These are phyloP conservation scores for Charadrius vociferus DNA, from an alignment of 2,113 vertebrate species.

Conservation along the genomic window DNA sequence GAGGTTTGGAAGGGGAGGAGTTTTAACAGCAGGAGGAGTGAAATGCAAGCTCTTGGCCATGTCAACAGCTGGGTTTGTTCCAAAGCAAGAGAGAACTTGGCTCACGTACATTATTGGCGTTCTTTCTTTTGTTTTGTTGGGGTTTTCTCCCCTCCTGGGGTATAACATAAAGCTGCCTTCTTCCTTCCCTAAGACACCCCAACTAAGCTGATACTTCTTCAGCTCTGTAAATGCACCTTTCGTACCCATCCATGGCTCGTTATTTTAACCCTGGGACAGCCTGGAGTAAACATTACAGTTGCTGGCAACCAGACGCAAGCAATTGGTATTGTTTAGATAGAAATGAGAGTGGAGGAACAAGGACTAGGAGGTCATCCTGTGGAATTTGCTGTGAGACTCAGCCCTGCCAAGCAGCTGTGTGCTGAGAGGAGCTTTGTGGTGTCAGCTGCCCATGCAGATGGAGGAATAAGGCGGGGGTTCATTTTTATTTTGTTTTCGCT, in stretches of 20 bases:
- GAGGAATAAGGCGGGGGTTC: neutral
- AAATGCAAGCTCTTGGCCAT: constrained; percentile 12
- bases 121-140: neutral
- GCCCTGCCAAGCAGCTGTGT: constrained; percentile 46
- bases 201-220: neutral
- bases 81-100: neutral
- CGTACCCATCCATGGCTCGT: neutral
- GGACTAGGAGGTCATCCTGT: constrained; percentile 31
- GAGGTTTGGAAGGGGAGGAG: neutral
- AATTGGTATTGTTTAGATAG: constrained; percentile 32
- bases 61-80: constrained; percentile 31
- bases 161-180: neutral
- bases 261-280: neutral
- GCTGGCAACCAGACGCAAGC: neutral
- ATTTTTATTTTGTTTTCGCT: neutral
- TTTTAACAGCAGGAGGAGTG: constrained; percentile 7
- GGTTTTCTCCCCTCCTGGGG: neutral
- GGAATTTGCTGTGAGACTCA: constrained; percentile 34
- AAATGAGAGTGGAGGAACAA: neutral
- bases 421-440: constrained; percentile 5
- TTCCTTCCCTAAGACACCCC: neutral
- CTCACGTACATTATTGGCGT: neutral
- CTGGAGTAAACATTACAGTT: neutral
- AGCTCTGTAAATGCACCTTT: neutral
- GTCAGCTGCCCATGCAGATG: constrained; percentile 35